phyloP scores from a whole-genome alignment of 1,140 invertebrate genomes.

The Heterodera schachtii region DNA sequence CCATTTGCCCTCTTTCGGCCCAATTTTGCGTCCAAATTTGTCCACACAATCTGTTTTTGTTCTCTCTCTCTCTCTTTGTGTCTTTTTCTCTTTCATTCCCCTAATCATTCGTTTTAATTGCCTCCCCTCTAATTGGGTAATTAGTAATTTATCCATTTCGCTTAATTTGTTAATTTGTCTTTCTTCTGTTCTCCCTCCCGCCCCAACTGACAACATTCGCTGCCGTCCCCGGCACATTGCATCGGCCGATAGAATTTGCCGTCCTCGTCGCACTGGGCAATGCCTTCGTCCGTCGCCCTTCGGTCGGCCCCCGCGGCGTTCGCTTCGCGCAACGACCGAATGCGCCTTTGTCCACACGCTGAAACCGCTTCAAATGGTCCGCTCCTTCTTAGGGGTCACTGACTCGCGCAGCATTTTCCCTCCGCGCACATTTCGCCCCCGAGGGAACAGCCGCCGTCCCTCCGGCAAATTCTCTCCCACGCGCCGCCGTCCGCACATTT shows the following conservation, averaged over 20 bases:
- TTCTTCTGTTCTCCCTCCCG: slow-evolving; percentile 9
- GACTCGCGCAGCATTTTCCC: slow-evolving; percentile 46
- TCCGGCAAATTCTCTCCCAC: slow-evolving; percentile 36
- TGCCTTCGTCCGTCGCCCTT: background rate
- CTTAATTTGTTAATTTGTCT: no score
- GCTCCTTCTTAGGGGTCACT: background rate
- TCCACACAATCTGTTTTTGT: slow-evolving; percentile 6
- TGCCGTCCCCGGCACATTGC: slow-evolving; percentile 38
- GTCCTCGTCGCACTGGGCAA: slow-evolving; percentile 41
- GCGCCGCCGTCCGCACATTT: slow-evolving; percentile 36
- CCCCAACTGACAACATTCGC: slow-evolving; percentile 38
- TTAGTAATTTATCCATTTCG: background rate
- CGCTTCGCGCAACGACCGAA: slow-evolving; percentile 33
- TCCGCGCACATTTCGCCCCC: slow-evolving; percentile 47
- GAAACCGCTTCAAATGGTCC: background rate
- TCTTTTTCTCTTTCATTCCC: background rate
- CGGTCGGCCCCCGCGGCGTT: background rate
- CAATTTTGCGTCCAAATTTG: slow-evolving; percentile 18
- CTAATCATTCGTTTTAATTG: background rate
- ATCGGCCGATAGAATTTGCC: slow-evolving; percentile 26
- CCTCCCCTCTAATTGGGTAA: background rate
- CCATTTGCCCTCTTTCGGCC: background rate
- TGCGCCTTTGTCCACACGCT: slow-evolving; percentile 38
- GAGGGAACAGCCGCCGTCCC: slow-evolving; percentile 40
- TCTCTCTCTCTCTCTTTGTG: background rate